Evolutionary conservation across 2,888 invertebrate species (phyloP).

Genomic region (Sclerodermus sp.): DNA sequence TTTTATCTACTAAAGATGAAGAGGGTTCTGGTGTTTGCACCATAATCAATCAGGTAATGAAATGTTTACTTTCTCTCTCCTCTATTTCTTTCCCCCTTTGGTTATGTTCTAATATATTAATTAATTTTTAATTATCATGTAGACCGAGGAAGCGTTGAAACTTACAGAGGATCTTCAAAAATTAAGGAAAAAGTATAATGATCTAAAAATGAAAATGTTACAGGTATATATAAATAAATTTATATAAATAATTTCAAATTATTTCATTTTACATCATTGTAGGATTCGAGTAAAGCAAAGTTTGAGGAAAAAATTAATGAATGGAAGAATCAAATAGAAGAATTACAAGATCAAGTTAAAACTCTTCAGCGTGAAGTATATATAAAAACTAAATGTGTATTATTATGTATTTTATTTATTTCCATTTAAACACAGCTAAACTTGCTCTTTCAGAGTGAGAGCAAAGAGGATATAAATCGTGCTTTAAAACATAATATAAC

Average conservation of each 20-base stretch:
- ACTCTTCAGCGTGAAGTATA: slow-evolving; percentile 38
- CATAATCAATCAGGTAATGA: neutral
- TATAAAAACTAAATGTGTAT: slow-evolving; percentile 2
- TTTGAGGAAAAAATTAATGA: slow-evolving; percentile 26
- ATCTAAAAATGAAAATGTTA: slow-evolving; percentile 26
- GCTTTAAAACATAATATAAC: slow-evolving; percentile 33
- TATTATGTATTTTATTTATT: neutral
- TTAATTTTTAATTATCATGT: too few species aligned
- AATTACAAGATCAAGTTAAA: slow-evolving; percentile 37
- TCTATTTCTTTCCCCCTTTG: too few species aligned
- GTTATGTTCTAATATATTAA: slow-evolving; percentile 13
- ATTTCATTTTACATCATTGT: slow-evolving; percentile 3
- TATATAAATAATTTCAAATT: neutral
- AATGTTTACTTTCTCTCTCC: too few species aligned
- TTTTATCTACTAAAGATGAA: slow-evolving; percentile 33
- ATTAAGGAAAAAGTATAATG: slow-evolving; percentile 35
- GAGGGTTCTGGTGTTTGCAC: slow-evolving; percentile 11
- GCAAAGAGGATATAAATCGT: slow-evolving; percentile 36
- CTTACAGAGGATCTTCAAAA: slow-evolving; percentile 33
- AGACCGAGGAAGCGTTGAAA: slow-evolving; percentile 27
- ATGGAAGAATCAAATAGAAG: slow-evolving; percentile 27
- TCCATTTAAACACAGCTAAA: too few species aligned
- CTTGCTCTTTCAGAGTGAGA: slow-evolving; percentile 31
- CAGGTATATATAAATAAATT: slow-evolving; percentile 20
- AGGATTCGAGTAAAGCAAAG: slow-evolving; percentile 25